phyloP scores from a whole-genome alignment of 2,888 invertebrate genomes.

The Hesperia comma region DNA sequence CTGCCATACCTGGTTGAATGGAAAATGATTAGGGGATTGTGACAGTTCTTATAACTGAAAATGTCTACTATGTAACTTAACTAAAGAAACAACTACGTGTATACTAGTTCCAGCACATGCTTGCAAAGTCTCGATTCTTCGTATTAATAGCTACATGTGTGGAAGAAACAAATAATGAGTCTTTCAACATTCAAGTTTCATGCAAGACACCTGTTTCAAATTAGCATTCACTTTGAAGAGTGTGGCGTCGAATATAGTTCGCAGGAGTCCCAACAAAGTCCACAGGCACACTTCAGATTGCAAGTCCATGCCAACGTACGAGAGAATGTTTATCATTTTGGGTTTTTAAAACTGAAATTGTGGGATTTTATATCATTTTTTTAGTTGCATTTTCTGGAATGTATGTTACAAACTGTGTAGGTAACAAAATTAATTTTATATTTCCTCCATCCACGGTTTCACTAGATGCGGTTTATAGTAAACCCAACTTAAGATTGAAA shows the following conservation, averaged over 20 bases:
- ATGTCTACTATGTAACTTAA: too few species aligned
- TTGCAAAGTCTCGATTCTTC: background rate
- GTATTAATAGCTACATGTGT: conserved; percentile 12
- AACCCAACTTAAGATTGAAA: too few species aligned
- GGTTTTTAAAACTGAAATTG: background rate
- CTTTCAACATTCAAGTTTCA: conserved; percentile 36
- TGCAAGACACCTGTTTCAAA: conserved; percentile 71
- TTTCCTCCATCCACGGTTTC: background rate
- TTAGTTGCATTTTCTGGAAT: conserved; percentile 12
- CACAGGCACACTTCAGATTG: conserved; percentile 81
- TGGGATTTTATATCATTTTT: background rate
- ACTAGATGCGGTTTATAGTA: too few species aligned
- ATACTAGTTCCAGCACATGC: too few species aligned
- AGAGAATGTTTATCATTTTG: conserved; percentile 69
- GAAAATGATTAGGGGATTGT: too few species aligned
- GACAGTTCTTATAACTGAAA: too few species aligned
- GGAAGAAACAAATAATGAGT: conserved; percentile 25
- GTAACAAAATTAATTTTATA: background rate
- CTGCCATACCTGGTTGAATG: conserved; percentile 74
- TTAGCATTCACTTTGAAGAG: conserved; percentile 82
- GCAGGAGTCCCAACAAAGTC: conserved; percentile 77
- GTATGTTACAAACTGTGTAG: background rate
- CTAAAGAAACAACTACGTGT: too few species aligned
- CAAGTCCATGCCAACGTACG: conserved; percentile 75
- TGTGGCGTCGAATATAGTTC: conserved; percentile 81